These are phyloP conservation scores for Machaerirhynchus nigripectus DNA, from an alignment of 2,113 vertebrate species.

Conservation along the genomic window DNA sequence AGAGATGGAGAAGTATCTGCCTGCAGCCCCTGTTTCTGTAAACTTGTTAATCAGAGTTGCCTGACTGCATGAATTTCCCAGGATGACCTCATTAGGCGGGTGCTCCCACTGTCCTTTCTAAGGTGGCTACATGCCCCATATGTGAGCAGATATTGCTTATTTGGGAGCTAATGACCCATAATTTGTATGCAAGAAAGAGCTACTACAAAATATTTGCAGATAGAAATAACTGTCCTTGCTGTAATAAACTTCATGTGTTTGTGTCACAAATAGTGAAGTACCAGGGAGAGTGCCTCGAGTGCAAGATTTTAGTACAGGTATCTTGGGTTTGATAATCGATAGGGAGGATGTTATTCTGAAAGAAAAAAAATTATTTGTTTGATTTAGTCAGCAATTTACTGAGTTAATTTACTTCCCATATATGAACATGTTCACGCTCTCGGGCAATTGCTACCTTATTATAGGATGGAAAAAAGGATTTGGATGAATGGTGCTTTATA, in stretches of 20 bases:
- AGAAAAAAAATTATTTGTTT: neutral
- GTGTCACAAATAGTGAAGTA: neutral
- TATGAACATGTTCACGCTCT: neutral
- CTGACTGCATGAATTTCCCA: neutral
- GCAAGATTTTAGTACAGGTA: neutral
- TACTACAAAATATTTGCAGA: neutral
- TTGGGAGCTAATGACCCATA: neutral
- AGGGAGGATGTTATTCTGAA: neutral
- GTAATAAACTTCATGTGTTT: neutral
- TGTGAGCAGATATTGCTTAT: neutral
- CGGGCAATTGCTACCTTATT: neutral
- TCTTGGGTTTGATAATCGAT: neutral
- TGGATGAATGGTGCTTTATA: neutral
- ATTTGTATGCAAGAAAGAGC: neutral
- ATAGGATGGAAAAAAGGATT: neutral
- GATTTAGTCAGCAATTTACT: neutral
- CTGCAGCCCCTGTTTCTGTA: neutral
- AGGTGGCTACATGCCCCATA: neutral
- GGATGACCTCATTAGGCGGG: neutral
- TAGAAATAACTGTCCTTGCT: neutral
- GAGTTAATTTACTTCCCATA: neutral
- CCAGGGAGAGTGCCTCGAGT: fast-evolving
- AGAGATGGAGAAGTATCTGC: neutral
- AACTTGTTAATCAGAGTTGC: neutral
- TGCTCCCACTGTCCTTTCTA: neutral